Base-by-base conservation (phyloP, 2,797 vertebrate species). In the Syndactyla subalaris region DNA sequence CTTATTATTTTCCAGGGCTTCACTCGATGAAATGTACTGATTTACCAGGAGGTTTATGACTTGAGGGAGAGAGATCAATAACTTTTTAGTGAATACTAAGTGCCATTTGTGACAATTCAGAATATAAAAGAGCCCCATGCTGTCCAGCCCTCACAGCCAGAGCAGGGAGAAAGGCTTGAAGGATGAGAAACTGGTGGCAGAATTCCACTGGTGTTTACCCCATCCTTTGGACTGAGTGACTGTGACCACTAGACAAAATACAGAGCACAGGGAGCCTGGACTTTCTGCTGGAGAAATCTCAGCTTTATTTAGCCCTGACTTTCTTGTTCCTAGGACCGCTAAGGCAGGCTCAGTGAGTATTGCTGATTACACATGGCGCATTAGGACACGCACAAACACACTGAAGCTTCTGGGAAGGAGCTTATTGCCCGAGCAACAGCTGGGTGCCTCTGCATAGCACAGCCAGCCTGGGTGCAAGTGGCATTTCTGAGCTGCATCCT, bases 61-160 rank as follows among this genome's bases (percentile, higher is more conserved):
- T 86, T 78, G 54, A 94, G 62, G 79, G 89, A 94, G 54, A 77
- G 72, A 82, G 76, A 97, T 96, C 95, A 75, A 91, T 94, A 96
- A 45, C 76, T 92, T 96, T 95, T 95, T 91, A 91, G 92, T 38
- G 79, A 92, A 90, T 75, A 48, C 79, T 68, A 92, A 95, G 76
- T 88, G 70, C 76, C 92, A 16, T 86, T 84, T 78, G 76, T 86
- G 85, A 81, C 88, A 92, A 72, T 45, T 71, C 48, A 59, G 85
- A 94, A 93, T 84, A 55, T 39, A 65, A 85, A 96, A 87, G 18
- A 93, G 36, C 43, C 54, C 57, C 75, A 63, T 30, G 54, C 57
- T 78, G 54, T 46, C 62, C 49, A 91, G 20, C 54, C 74, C 52
- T 91, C 34, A 26, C 29, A 71, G 38, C 14, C 11, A 57, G 57